These are phyloP conservation scores for Macropus fuliginosus DNA, from an alignment of 2,797 vertebrate species.

Conservation along the genomic window DNA sequence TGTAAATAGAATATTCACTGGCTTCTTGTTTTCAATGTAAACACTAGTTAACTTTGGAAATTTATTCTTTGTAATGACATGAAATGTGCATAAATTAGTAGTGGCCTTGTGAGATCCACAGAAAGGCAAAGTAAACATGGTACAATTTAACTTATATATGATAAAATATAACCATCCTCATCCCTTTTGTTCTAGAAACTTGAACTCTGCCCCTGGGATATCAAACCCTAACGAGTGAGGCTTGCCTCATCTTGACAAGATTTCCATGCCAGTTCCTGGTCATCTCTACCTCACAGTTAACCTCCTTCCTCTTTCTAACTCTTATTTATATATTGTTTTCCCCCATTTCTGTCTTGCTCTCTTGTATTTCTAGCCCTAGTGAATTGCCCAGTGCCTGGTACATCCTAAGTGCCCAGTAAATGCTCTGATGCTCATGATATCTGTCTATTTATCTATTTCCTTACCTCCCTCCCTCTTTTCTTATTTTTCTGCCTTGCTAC, in stretches of 20 bases:
- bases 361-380: not conserved
- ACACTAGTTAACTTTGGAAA: conserved; percentile 63
- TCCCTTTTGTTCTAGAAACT: not conserved
- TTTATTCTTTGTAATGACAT: conserved; percentile 42
- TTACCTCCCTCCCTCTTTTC: not conserved
- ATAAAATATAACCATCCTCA: not conserved
- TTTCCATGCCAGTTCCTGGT: not conserved
- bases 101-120: not conserved
- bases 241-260: not conserved
- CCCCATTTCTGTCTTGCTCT: not conserved
- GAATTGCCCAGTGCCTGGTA: not conserved
- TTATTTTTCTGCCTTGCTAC: not conserved
- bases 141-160: not conserved
- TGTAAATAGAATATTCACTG: conserved; percentile 59
- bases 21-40: conserved; percentile 62
- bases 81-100: not conserved
- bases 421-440: not conserved
- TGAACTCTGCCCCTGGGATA: not conserved
- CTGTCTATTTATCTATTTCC: too few species aligned
- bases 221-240: not conserved
- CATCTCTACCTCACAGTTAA: not conserved
- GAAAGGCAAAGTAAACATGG: not conserved
- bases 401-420: not conserved
- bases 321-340: not conserved
- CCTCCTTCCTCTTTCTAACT: not conserved